These are phyloP conservation scores for Mionectes macconnelli DNA, from an alignment of 2,113 vertebrate species.

Conservation along the genomic window DNA sequence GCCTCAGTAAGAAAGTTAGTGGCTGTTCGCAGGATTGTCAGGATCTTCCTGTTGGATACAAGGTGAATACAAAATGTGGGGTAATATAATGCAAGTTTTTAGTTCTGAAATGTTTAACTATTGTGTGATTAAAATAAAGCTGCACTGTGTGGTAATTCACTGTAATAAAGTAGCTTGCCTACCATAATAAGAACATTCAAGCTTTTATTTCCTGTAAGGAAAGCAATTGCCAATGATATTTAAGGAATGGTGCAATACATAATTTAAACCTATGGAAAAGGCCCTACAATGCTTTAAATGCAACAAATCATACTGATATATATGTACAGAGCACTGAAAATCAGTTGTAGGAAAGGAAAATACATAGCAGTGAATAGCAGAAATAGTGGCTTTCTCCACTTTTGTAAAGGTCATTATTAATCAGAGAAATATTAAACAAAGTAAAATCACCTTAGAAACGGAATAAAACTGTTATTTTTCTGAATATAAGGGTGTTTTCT, in stretches of 20 bases:
- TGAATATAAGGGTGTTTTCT: neutral
- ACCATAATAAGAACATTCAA: no score
- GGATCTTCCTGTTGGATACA: slow-evolving; percentile 91
- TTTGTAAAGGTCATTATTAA: neutral
- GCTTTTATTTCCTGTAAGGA: neutral
- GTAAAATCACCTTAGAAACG: neutral
- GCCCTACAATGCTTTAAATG: neutral
- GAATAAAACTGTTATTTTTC: neutral
- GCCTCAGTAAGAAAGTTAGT: slow-evolving; percentile 91
- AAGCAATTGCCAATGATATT: neutral
- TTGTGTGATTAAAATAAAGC: neutral
- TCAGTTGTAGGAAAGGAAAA: neutral
- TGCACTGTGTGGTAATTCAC: neutral
- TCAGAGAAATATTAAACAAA: neutral
- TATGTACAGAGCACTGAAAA: neutral
- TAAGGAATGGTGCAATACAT: neutral
- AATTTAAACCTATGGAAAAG: neutral
- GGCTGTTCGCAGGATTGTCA: slow-evolving; percentile 97
- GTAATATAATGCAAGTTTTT: neutral
- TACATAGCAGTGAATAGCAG: neutral
- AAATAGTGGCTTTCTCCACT: neutral
- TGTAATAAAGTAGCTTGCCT: neutral
- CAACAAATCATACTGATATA: neutral
- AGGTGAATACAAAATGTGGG: slow-evolving; percentile 76
- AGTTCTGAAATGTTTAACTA: neutral